Evolutionary conservation across 2,888 invertebrate species (phyloP), one percentile per base, ranked within the genome.

Genomic region (Lepidonotus clava): DNA sequence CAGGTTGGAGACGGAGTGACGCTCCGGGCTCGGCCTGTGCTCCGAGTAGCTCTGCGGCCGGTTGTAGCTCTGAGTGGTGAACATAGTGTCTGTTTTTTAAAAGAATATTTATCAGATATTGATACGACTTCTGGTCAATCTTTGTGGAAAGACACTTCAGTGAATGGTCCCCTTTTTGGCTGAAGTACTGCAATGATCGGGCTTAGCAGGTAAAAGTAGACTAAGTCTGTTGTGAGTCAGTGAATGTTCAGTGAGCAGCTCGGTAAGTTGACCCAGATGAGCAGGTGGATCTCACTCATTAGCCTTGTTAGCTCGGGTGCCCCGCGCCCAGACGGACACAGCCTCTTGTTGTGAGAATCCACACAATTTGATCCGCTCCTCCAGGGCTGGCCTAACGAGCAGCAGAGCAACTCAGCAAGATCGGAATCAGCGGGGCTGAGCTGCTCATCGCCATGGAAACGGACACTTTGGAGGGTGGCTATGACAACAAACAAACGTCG

Each of bases 251-350:
- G 11, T 24, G 61, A 61, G 61, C 61, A 61, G 61, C 61, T 61
- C 11, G 28, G 61, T 61, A 61, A 61, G 1, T 24, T 61, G 61
- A 61, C 61, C 61, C 61, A 61, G 61, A 28, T 61, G 61, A 61
- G 61, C 61, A 61, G 61, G n/a, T 56, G 56, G 56, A 56, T 5
- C 56, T 56, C n/a, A n/a, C 61, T 61, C 61, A 61, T 61, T 61
- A 61, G 61, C 6, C 46, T 32, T 1, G 61, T 11, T 1, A 24
- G 24, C 36, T 32, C 14, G 66, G 66, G 28, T 2, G n/a, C 5
- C 71, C 36, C 21, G 2, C 38, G 24, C n/a, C 4, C 34, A 66
- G 11, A 5, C 32, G 5, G 36, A 11, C 71, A 11, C 36, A 18
- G 34, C 36, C 71, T 2, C 28, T 1, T 61, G 61, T 61, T 34